A percentile compares a stretch with the other conserved stretches of the same genome.
Evolutionary conservation across 1,140 invertebrate genomes (phyloP).

Genomic region (Aradophagus sp.): DNA sequence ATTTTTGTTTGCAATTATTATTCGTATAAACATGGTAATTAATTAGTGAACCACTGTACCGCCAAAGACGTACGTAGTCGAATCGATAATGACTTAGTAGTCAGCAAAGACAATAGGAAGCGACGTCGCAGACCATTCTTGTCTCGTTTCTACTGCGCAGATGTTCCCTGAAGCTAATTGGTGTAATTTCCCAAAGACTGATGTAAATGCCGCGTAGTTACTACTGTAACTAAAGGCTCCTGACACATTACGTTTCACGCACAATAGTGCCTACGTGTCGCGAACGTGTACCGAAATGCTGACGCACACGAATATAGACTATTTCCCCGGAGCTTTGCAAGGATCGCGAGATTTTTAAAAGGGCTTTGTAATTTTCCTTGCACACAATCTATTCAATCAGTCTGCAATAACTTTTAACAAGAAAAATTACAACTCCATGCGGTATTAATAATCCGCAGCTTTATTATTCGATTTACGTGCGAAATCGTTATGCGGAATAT

Average conservation of each 20-base stretch:
- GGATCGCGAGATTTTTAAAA: too few relatives aligned
- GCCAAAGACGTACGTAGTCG: conserved; percentile 28
- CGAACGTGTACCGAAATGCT: conserved; percentile 42
- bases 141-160: conserved; percentile 42
- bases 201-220: conserved; percentile 58
- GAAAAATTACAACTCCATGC: too few relatives aligned
- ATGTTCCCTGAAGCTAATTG: conserved; percentile 56
- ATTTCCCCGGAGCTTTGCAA: too few relatives aligned
- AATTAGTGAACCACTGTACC: conserved; percentile 31
- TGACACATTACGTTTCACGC: conserved; percentile 46
- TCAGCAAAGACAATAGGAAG: conserved; percentile 50
- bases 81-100: conserved; percentile 35
- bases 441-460: too few relatives aligned
- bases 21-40: conserved; percentile 26
- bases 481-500: too few relatives aligned
- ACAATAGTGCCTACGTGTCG: conserved; percentile 54
- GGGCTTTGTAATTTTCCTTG: too few relatives aligned
- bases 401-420: too few relatives aligned
- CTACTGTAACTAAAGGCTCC: conserved; percentile 45
- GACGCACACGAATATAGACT: conserved; percentile 33
- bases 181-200: conserved; percentile 58
- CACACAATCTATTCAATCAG: too few relatives aligned
- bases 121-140: conserved; percentile 46
- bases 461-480: too few relatives aligned
- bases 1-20: neutral